Evolutionary conservation across 2,888 invertebrate species (phyloP), one percentile per base, ranked within the genome.

Genomic region (Lasioglossum leucozonium): DNA sequence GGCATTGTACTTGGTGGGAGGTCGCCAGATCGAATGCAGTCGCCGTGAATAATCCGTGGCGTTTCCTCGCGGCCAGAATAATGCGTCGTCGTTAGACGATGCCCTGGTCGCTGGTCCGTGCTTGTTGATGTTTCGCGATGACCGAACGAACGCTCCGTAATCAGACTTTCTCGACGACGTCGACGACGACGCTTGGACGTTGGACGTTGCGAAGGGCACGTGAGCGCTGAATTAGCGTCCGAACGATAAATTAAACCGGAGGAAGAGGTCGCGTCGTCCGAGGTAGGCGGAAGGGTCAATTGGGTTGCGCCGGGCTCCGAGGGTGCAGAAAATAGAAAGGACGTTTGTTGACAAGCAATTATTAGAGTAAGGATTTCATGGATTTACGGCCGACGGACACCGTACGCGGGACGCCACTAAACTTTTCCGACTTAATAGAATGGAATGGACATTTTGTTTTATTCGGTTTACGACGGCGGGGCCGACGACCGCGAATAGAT

Each of bases 21-120:
- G 87, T 87, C 87, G 87, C 76, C 84, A 84, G 87, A 87, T 87
- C 87, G 87, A 87, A 87, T 78, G 84, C 81, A 75, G 78, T 55
- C 84, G 82, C 40, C 87, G 82, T 85, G 82, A 81, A 87, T 87
- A 87, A 87, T 87, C 76, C 84, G 37, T 40, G 83, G 71, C 82
- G 87, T 84, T 87, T 82, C 78, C 81, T 67, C 65, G 77, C 77
- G 71, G 65, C 34, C 71, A 44, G 79, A 84, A 87, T 84, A 87
- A 87, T 82, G 82, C 79, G 85, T 86, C 81, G 86, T 85, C 85
- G 79, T 83, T 85, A 85, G 80, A 85, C 77, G 77, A 62, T 55
- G 75, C 44, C 13, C 67, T 4, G 72, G 44, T 74, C 77, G 62
- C 5, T 40, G 40, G 58, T 30, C 30, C 62, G 26, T 13, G 72